These are phyloP conservation scores for Tragelaphus strepsiceros DNA, from an alignment of 2,113 vertebrate genomes.

Conservation along the genomic window DNA sequence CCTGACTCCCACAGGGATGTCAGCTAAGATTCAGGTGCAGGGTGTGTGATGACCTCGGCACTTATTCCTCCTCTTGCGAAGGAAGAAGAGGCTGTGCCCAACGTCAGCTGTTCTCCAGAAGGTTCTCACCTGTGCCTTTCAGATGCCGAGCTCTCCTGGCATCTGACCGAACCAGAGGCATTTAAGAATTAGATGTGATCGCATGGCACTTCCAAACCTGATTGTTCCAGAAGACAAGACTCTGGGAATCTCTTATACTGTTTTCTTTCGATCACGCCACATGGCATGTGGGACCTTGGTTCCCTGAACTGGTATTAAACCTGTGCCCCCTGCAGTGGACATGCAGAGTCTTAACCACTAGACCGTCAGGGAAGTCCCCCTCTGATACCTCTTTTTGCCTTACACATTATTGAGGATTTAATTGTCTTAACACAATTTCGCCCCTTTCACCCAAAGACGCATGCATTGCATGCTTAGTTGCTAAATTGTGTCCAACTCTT, in stretches of 20 bases:
- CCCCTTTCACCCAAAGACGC: not conserved
- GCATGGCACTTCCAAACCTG: not conserved
- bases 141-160: not conserved
- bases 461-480: not conserved
- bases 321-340: not conserved
- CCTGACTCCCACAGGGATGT: not conserved
- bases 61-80: not conserved
- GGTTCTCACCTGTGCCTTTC: not conserved
- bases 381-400: not conserved
- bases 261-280: not conserved
- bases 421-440: not conserved
- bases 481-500: not conserved
- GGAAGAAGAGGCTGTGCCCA: not conserved
- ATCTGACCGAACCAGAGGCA: fast-evolving
- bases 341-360: not conserved
- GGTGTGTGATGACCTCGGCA: not conserved
- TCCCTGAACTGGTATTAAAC: not conserved
- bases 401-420: not conserved
- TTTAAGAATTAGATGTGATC: not conserved
- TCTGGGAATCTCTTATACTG: not conserved
- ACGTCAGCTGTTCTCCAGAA: not conserved
- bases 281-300: not conserved
- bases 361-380: not conserved
- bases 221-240: not conserved
- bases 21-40: not conserved